phyloP scores from a whole-genome alignment of 2,888 invertebrate species.

The Uloborus plumipes region DNA sequence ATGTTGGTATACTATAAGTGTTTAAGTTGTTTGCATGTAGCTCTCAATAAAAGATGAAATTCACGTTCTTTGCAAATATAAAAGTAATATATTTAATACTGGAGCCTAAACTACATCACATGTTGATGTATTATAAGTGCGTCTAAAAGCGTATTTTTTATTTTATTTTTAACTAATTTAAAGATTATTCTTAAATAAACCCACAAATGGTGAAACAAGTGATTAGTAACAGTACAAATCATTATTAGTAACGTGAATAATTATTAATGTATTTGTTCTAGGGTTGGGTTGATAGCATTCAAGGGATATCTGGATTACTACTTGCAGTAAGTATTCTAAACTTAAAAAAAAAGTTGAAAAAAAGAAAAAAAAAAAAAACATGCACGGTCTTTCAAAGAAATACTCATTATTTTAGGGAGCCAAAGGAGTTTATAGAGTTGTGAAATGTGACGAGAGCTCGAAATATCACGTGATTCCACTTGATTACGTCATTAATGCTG shows the following conservation, averaged over 20 bases:
- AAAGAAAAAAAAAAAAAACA: neutral
- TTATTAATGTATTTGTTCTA: conserved; percentile 7
- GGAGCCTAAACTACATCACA: too few species aligned
- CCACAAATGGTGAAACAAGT: too few species aligned
- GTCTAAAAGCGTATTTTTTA: too few species aligned
- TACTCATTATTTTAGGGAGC: conserved; percentile 34
- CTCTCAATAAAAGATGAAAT: too few species aligned
- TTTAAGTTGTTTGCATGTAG: too few species aligned
- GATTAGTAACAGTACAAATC: too few species aligned
- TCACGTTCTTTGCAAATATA: too few species aligned
- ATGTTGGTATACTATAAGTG: too few species aligned
- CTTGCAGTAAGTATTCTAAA: conserved; percentile 50
- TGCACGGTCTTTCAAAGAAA: neutral
- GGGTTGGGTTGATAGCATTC: conserved; percentile 52
- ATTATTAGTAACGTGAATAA: neutral
- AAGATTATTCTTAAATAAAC: too few species aligned
- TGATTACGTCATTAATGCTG: conserved; percentile 89
- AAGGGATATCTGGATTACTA: conserved; percentile 47
- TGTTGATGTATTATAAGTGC: too few species aligned
- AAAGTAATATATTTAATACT: too few species aligned
- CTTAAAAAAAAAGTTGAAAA: neutral
- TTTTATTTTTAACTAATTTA: too few species aligned
- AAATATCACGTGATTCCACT: conserved; percentile 86
- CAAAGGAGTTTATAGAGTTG: conserved; percentile 42
- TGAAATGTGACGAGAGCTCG: conserved; percentile 18